A percentile compares a stretch with the other conserved stretches of the same genome.
Conservation (phyloP, 2,888 invertebrate species). For the Apamea crenata region DNA sequence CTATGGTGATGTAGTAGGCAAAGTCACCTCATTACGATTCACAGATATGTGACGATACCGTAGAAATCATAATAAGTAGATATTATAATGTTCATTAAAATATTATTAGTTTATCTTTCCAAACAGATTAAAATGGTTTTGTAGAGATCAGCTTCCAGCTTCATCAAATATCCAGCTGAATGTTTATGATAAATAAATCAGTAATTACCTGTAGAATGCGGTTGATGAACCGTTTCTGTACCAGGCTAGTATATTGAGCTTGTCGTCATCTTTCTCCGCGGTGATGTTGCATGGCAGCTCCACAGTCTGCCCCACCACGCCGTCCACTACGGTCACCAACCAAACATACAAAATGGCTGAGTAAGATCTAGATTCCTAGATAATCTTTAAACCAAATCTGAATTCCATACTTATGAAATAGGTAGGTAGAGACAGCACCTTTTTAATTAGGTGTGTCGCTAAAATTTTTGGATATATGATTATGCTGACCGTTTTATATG, state of each 20-base stretch:
- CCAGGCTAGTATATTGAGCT: conserved; percentile 84
- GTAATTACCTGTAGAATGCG: conserved; percentile 85
- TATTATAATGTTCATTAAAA: neutral
- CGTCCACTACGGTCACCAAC: conserved; percentile 76
- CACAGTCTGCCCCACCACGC: conserved; percentile 81
- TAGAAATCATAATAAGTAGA: neutral
- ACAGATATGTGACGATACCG: neutral
- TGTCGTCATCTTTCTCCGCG: conserved; percentile 79
- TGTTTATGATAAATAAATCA: neutral
- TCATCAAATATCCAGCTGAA: neutral
- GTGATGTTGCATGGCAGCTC: conserved; percentile 85
- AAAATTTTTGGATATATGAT: neutral
- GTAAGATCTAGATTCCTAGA: neutral
- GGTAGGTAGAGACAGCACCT: neutral
- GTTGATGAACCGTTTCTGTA: conserved; percentile 81
- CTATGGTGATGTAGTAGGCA: neutral
- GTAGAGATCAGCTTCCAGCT: neutral
- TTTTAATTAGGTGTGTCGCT: neutral
- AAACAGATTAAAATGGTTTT: neutral
- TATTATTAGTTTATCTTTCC: neutral
- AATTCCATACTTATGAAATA: neutral
- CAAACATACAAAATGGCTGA: conserved; percentile 9
- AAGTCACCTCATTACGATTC: conserved; percentile 1
- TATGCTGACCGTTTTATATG: neutral
- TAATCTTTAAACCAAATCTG: neutral